phyloP scores from a whole-genome alignment of 2,888 invertebrate species.

The Philereme vetulata region DNA sequence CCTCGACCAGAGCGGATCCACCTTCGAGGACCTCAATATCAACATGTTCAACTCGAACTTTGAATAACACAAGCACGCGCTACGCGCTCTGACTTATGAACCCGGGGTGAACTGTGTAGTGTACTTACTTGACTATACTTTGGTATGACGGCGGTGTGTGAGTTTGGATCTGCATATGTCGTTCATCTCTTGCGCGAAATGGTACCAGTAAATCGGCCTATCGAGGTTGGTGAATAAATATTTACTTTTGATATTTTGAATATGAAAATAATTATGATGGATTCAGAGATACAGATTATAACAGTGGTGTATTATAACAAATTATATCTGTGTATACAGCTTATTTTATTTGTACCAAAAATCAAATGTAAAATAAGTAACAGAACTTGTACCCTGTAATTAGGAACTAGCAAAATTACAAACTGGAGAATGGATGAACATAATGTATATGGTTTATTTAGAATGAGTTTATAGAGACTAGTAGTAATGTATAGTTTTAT shows the following conservation, averaged over 20 bases:
- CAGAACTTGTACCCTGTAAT: conserved; percentile 27
- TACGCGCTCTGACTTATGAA: background rate
- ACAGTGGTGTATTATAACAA: conserved; percentile 24
- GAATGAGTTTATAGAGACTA: conserved; percentile 14
- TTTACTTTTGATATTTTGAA: conserved; percentile 36
- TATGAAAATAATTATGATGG: conserved; percentile 29
- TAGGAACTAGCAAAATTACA: conserved; percentile 28
- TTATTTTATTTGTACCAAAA: conserved; percentile 39
- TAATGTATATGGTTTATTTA: conserved; percentile 11
- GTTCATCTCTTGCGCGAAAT: conserved; percentile 29
- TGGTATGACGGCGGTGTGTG: conserved; percentile 11
- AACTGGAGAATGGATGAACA: conserved; percentile 4
- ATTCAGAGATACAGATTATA: conserved; percentile 23
- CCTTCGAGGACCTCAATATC: conserved; percentile 94
- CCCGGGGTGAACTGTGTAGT: conserved; percentile 11
- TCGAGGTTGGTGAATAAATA: conserved; percentile 26
- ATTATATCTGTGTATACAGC: conserved; percentile 35
- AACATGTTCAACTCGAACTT: conserved; percentile 93
- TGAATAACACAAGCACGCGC: conserved; percentile 53
- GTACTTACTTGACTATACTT: conserved; percentile 18
- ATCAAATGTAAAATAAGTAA: conserved; percentile 28
- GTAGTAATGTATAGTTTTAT: conserved; percentile 25
- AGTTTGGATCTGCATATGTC: conserved; percentile 30
- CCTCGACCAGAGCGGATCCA: conserved; percentile 92
- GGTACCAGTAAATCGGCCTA: conserved; percentile 23